These are phyloP conservation scores for Lutjanus argentimaculatus DNA, from an alignment of 2,797 vertebrate genomes.

Conservation along the genomic window DNA sequence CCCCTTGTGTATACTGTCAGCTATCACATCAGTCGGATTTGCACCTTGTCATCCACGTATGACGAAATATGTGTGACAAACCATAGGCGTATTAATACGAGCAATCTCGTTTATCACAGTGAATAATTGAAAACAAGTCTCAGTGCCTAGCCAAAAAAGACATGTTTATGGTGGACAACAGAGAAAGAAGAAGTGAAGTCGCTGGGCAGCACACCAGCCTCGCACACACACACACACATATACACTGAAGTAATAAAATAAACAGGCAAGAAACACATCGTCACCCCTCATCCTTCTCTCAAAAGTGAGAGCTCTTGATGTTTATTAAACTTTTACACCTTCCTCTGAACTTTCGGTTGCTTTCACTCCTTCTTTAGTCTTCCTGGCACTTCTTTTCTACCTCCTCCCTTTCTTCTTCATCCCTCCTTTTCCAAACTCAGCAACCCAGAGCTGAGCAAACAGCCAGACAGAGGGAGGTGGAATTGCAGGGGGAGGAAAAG, in stretches of 20 bases:
- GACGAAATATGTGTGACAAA: conserved; percentile 58
- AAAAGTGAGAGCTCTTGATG: conserved; percentile 39
- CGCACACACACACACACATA: background rate
- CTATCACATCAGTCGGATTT: conserved; percentile 45
- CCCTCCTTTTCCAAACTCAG: conserved; percentile 59
- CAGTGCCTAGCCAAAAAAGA: background rate
- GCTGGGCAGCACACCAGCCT: conserved; percentile 13
- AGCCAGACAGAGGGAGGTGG: conserved; percentile 49
- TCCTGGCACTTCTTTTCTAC: conserved; percentile 22
- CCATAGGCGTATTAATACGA: conserved; percentile 25
- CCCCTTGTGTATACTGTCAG: conserved; percentile 29
- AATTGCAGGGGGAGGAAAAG: conserved; percentile 33
- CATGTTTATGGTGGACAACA: conserved; percentile 34
- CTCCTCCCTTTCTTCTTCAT: conserved; percentile 26
- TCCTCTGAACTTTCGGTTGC: conserved; percentile 9
- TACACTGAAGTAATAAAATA: conserved; percentile 31
- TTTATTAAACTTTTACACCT: conserved; percentile 57
- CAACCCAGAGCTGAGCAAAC: conserved; percentile 69
- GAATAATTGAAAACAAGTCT: conserved; percentile 59
- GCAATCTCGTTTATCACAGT: conserved; percentile 31
- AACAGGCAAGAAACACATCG: conserved; percentile 20
- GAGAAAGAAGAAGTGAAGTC: background rate
- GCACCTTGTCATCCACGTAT: conserved; percentile 58
- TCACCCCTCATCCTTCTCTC: conserved; percentile 27
- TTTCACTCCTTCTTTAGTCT: conserved; percentile 13